phyloP scores from a whole-genome alignment of 1,140 invertebrate species.

The Spodoptera frugiperda region DNA sequence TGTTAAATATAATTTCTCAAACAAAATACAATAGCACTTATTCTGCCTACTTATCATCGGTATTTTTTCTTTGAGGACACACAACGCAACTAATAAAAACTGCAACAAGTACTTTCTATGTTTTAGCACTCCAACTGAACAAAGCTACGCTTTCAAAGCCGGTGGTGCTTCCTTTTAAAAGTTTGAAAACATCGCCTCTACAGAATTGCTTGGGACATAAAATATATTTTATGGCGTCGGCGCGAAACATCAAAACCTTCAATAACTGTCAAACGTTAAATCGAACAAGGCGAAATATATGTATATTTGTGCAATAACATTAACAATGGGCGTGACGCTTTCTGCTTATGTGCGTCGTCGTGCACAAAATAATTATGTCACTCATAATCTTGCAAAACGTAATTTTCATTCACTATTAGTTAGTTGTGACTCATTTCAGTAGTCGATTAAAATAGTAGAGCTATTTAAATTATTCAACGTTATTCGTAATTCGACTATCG shows the following conservation, averaged over 20 bases:
- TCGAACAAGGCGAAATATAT: constrained; percentile 63
- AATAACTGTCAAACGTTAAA: constrained; percentile 75
- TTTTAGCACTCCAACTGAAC: constrained; percentile 74
- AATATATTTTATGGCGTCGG: constrained; percentile 80
- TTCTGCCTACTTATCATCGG: constrained; percentile 8
- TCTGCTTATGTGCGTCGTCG: constrained; percentile 6
- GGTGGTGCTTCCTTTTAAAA: constrained; percentile 75
- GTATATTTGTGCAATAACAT: constrained; percentile 54
- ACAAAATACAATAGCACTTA: not conserved
- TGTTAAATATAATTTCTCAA: not conserved
- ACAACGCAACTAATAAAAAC: constrained; percentile 42
- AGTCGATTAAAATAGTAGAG: not conserved
- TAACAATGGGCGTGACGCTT: constrained; percentile 52
- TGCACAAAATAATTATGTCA: constrained; percentile 18
- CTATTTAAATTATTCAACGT: not conserved
- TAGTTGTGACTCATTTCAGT: not conserved
- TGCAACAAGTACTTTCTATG: constrained; percentile 75
- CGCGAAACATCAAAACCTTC: constrained; percentile 76
- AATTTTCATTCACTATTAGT: not conserved
- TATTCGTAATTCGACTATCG: too few species aligned
- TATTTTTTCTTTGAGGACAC: constrained; percentile 6
- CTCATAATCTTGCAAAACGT: not conserved
- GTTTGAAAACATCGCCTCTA: constrained; percentile 65
- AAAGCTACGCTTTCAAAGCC: constrained; percentile 67
- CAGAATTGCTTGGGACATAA: constrained; percentile 78